Base-by-base conservation (phyloP, 35 echinoderm and acorn worm species). In the Apostichopus californicus region DNA sequence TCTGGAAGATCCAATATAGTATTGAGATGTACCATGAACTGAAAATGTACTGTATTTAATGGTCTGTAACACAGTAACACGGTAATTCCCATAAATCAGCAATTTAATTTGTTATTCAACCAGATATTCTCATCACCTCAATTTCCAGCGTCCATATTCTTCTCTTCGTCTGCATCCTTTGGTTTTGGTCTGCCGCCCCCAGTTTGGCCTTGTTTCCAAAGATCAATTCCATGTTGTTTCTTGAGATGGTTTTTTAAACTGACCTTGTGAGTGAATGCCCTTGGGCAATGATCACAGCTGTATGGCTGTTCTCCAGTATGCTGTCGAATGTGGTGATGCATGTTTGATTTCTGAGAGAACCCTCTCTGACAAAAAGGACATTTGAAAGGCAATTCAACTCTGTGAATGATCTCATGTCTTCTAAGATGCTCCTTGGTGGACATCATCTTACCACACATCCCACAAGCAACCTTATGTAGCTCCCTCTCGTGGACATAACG, bases 241-340 rank as follows among this genome's bases (percentile, higher is more conserved):
- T 93, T 95, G 22, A 93, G 81, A 57, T 95, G 94, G 1, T 87
- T 95, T 77, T 95, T 95, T 15, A 95, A 73, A 68, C 94, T 95
- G 83, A 95, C 92, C 53, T 95, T 95, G 88, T 95, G 94, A 0
- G 92, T 95, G 65, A 95, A 95, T 9, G 94, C 60, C 17, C 55
- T 68, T 0, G 11, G 56, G 66, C 94, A 95, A 8, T 93, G 55
- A 56, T 95, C 94, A 58, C 94, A 95, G 55, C 90, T 57, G 26
- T 93, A 95, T 7, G 94, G 94, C 87, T 92, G 92, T 78, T 95
- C 88, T 8, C 94, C 94, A 0, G 94, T 93, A 52, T 95, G 94
- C 18, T 89, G 77, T 7, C 94, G 56, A 92, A 95, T 95, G 57
- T 95, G 94, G 8, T 78, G 52, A 55, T 93, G 90, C 90, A 90